Conservation (phyloP, 2,888 invertebrate species). For the Agapostemon virescens region DNA sequence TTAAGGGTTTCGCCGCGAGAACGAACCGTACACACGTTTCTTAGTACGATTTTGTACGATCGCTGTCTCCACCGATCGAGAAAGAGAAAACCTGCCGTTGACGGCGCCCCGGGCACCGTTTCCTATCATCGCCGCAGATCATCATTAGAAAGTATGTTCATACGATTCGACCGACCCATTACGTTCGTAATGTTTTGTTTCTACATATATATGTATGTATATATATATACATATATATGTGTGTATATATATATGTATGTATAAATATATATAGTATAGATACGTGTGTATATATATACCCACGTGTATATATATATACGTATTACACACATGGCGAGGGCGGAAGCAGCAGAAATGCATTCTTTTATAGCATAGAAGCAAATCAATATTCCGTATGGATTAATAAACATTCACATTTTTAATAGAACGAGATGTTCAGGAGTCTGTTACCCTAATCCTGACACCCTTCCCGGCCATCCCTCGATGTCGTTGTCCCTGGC, state of each 20-base stretch:
- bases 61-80: not conserved
- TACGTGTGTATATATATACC: not conserved
- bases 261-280: slow-evolving; percentile 13
- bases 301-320: slow-evolving; percentile 4
- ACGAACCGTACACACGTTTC: not conserved
- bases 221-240: too few relatives aligned
- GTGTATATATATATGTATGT: not conserved
- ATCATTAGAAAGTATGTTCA: slow-evolving; percentile 28
- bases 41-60: slow-evolving; percentile 16
- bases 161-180: slow-evolving; percentile 20
- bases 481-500: not conserved
- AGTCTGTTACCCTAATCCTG: slow-evolving; percentile 5
- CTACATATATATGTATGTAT: slow-evolving; percentile 13
- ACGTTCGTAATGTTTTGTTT: slow-evolving; percentile 62
- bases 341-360: slow-evolving; percentile 61
- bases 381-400: slow-evolving; percentile 66
- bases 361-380: slow-evolving; percentile 69
- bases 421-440: slow-evolving; percentile 63
- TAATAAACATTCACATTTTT: slow-evolving; percentile 74
- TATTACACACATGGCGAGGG: slow-evolving; percentile 32
- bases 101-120: slow-evolving; percentile 39
- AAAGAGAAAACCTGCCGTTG: slow-evolving; percentile 43
- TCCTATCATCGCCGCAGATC: slow-evolving; percentile 41
- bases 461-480: not conserved
- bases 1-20: slow-evolving; percentile 28